Base-by-base conservation (phyloP, 2,113 vertebrate species). In the Potamarius usumacintae region DNA sequence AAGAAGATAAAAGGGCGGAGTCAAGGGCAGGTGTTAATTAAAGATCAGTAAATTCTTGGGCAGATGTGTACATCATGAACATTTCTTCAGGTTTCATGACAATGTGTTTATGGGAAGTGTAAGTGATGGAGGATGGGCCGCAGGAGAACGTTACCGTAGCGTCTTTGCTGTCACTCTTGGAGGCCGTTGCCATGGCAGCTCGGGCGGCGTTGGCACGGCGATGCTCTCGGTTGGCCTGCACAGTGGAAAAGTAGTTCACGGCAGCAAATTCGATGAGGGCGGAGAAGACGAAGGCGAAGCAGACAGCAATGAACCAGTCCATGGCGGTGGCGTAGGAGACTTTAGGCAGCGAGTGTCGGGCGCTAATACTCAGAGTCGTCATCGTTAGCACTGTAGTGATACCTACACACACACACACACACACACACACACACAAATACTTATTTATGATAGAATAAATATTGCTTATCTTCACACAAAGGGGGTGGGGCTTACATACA, bases 301-400 rank as follows among this genome's bases (percentile, higher is more conserved):
- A 99, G 63, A 99, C 98, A 0, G 98, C 97, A 42, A 99, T 99
- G 94, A 99, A 99, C 98, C 98, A 99, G 77, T 99, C 97, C 97
- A 99, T 99, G 91, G 97, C 98, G 0, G 98, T 99, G 27, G 97
- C 97, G 0, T 99, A 99, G 8, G 98, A 98, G 85, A 99, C 97
- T 92, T 99, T 99, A 15, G 98, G 98, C 67, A 99, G 93, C 4
- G 97, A 99, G 90, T 98, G 97, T 52, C 97, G 95, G 20, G 98
- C 97, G 0, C 98, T 99, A 94, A 99, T 99, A 83, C 98, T 99
- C 77, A 99, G 88, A 0, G 98, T 99, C 63, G 98, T 98, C 97
- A 99, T 99, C 2, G 98, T 99, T 85, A 99, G 92, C 79, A 99
- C 97, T 7, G 97, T 99, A 42, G 98, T 99, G 92, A 99, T 99